These are phyloP conservation scores for Mantis religiosa DNA, from an alignment of 2,888 invertebrate genomes.

Conservation along the genomic window DNA sequence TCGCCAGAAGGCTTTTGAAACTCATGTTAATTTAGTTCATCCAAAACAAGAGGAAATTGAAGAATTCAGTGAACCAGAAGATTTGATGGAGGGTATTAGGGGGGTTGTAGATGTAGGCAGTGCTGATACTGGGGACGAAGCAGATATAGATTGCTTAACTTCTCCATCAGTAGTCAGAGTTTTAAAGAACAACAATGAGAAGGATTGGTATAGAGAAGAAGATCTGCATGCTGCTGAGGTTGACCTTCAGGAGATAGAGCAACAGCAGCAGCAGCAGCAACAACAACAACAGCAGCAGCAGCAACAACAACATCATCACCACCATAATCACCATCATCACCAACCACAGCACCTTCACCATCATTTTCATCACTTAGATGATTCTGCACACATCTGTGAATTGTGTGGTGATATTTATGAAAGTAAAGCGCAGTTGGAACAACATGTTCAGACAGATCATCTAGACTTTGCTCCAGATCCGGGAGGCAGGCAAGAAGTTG, in stretches of 20 bases:
- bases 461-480: conserved; percentile 27
- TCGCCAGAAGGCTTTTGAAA: conserved; percentile 60
- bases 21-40: conserved; percentile 58
- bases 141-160: conserved; percentile 43
- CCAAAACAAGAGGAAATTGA: conserved; percentile 55
- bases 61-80: conserved; percentile 82
- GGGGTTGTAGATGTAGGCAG: conserved; percentile 63
- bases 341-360: conserved; percentile 8
- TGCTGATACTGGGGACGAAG: conserved; percentile 45
- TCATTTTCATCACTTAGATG: background rate
- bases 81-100: conserved; percentile 80
- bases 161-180: conserved; percentile 34
- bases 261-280: conserved; percentile 21
- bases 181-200: conserved; percentile 22
- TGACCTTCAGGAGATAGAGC: conserved; percentile 46
- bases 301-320: background rate
- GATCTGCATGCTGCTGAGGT: conserved; percentile 47
- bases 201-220: conserved; percentile 43
- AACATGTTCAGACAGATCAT: conserved; percentile 35
- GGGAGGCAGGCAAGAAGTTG: conserved; percentile 11
- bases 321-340: conserved; percentile 14
- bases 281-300: conserved; percentile 13
- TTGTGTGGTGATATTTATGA: conserved; percentile 38
- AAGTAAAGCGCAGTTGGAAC: conserved; percentile 33
- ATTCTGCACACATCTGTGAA: conserved; percentile 36